Percentiles rank a stretch among this genome's conserved stretches.
These are phyloP conservation scores for Ephialtes manifestator DNA, from an alignment of 2,888 invertebrate genomes.

Conservation along the genomic window DNA sequence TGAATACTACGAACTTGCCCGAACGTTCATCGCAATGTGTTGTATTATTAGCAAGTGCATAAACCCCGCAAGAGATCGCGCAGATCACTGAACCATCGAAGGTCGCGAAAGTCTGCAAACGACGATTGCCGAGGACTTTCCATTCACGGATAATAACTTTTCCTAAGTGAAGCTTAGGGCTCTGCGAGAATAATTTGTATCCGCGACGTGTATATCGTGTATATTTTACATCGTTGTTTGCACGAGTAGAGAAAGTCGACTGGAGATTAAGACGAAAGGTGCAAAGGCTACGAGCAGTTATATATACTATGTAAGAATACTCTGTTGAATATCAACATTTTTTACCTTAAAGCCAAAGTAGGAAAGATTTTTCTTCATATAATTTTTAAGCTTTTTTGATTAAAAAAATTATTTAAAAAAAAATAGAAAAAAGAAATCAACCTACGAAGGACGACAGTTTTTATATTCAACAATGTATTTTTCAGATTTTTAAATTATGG, in stretches of 20 bases:
- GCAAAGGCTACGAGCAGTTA: constrained; percentile 11
- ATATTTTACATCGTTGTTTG: not conserved
- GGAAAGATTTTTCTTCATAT: too few relatives aligned
- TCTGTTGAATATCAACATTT: too few relatives aligned
- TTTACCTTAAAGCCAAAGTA: too few relatives aligned
- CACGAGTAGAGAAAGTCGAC: constrained; percentile 56
- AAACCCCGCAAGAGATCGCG: constrained; percentile 40
- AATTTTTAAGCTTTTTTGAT: too few relatives aligned
- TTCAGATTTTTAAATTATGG: too few relatives aligned
- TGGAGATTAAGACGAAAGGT: constrained; percentile 13
- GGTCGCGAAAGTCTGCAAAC: constrained; percentile 48
- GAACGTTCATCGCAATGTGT: constrained; percentile 18
- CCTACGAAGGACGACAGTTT: too few relatives aligned
- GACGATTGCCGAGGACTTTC: constrained; percentile 31
- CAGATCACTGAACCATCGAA: constrained; percentile 67
- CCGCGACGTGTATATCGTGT: not conserved
- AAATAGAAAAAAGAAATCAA: too few relatives aligned
- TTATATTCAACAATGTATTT: too few relatives aligned
- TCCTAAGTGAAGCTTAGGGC: not conserved
- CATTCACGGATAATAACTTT: constrained; percentile 55
- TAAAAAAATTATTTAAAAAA: too few relatives aligned
- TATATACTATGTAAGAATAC: too few relatives aligned
- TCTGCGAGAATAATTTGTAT: not conserved
- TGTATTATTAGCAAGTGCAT: constrained; percentile 66
- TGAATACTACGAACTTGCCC: constrained; percentile 13